Percentiles rank a stretch among this genome's conserved stretches.
Evolutionary conservation across 2,797 vertebrate genomes (phyloP).

Genomic region (Sebastes hubbsi): DNA sequence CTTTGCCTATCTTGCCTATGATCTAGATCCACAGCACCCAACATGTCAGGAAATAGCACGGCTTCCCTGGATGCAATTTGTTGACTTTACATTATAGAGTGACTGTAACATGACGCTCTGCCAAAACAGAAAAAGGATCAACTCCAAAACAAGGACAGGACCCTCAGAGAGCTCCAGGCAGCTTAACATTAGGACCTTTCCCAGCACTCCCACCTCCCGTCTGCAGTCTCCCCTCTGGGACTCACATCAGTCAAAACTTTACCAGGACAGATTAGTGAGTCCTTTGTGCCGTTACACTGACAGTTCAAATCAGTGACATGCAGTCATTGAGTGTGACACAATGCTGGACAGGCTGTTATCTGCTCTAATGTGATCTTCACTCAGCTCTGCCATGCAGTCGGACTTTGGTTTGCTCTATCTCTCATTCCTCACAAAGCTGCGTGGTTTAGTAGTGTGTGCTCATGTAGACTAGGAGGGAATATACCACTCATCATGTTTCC

Average conservation of each 20-base stretch:
- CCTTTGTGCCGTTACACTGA: neutral
- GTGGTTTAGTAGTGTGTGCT: neutral
- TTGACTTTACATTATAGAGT: conserved; percentile 1
- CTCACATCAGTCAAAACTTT: conserved; percentile 13
- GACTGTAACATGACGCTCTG: conserved; percentile 53
- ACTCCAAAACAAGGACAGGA: conserved; percentile 23
- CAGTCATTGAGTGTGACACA: neutral
- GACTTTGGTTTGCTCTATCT: conserved; percentile 12
- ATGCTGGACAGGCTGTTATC: conserved; percentile 30
- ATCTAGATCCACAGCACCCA: neutral
- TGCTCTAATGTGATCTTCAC: conserved; percentile 23
- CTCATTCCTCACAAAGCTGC: neutral
- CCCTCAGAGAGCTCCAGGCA: conserved; percentile 38
- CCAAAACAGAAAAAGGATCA: conserved; percentile 62
- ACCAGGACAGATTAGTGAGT: neutral
- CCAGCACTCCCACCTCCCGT: conserved; percentile 38
- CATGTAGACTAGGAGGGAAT: neutral
- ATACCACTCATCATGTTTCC: neutral
- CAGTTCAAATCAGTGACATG: conserved; percentile 10
- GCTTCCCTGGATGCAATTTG: neutral
- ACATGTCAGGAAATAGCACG: conserved; percentile 7
- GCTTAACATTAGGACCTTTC: conserved; percentile 54
- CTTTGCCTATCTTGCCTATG: neutral
- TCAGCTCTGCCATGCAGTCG: conserved; percentile 3
- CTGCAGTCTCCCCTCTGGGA: conserved; percentile 11